Percentiles rank a stretch among this genome's conserved stretches.
Conservation (phyloP, 2,888 invertebrate species). For the Aricia artaxerxes region DNA sequence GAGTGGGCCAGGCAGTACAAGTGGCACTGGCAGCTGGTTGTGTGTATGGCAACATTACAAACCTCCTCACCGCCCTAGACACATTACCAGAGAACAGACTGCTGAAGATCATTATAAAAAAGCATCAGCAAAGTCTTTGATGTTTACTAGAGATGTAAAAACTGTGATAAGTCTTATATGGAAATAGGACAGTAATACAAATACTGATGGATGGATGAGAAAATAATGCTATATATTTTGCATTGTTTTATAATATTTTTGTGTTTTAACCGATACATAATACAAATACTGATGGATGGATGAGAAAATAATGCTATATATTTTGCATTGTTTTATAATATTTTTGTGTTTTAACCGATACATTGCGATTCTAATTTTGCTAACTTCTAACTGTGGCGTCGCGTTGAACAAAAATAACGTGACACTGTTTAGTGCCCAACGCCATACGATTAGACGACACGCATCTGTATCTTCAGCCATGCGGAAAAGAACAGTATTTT, state of each 20-base stretch:
- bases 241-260: neutral
- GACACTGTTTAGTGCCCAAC: too few relatives aligned
- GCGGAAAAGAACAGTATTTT: too few relatives aligned
- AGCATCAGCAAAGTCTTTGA: slow-evolving; percentile 77
- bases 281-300: neutral
- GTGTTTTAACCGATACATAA: neutral
- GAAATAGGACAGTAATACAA: neutral
- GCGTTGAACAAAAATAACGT: too few relatives aligned
- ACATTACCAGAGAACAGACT: slow-evolving; percentile 83
- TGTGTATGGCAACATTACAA: slow-evolving; percentile 89
- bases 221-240: neutral
- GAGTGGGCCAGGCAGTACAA: slow-evolving; percentile 91
- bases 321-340: neutral
- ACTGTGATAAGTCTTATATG: slow-evolving; percentile 26
- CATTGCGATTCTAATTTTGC: too few relatives aligned
- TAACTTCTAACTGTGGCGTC: too few relatives aligned
- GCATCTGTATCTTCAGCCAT: too few relatives aligned
- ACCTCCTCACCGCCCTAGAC: slow-evolving; percentile 81
- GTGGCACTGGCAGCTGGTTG: slow-evolving; percentile 89
- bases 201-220: neutral
- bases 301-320: neutral
- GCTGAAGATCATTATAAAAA: slow-evolving; percentile 82
- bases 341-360: neutral
- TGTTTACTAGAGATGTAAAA: slow-evolving; percentile 38
- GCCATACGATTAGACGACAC: too few relatives aligned